Base-by-base conservation (phyloP, 1,140 invertebrate species). In the Bombus difficillimus region DNA sequence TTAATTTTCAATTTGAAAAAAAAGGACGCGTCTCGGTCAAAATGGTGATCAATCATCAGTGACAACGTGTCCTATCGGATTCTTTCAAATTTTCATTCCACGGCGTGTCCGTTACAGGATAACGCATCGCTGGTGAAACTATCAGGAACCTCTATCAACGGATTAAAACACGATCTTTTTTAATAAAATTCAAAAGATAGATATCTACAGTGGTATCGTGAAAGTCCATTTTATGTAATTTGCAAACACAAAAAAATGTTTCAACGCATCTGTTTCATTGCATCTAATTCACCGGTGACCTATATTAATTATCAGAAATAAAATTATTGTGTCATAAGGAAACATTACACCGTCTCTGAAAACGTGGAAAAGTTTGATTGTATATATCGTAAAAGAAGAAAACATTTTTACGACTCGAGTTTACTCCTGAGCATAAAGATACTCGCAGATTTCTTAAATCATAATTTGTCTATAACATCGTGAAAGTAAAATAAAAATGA, bases 1-100 rank as follows among this genome's bases (percentile, higher is more conserved):
- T 66, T 83, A 77, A 75, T 83, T 75, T 64, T 83, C 81, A 83
- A 83, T 83, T 73, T 64, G 59, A 13, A 53, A 62, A 82, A 82
- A 83, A 43, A 53, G 34, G 37, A 78, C 59, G 71, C n/a, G 71
- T 41, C 53, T 72, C 37, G 22, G 25, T 32, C 32, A 43, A 47
- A 83, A 18, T 43, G 37, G 59, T 43, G 37, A 72, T 83, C 53
- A 73, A 83, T 83, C 71, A 75, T 18, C n/a, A 39, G 13, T 41
- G 59, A 34, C 39, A 62, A 34, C 71, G 22, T 53, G 22, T 37
- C 53, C 64, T n/a, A 64, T 64, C 62, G 25, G n/a, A 75, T 66
- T 37, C 39, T 83, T 77, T 82, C n/a, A 53, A 82, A 74, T 43
- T 62, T 82, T 43, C 25, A 39, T 59, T 25, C n/a, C 12, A 22